Conservation (phyloP, 2,888 invertebrate genomes). For the Lasioglossum marginatum region DNA sequence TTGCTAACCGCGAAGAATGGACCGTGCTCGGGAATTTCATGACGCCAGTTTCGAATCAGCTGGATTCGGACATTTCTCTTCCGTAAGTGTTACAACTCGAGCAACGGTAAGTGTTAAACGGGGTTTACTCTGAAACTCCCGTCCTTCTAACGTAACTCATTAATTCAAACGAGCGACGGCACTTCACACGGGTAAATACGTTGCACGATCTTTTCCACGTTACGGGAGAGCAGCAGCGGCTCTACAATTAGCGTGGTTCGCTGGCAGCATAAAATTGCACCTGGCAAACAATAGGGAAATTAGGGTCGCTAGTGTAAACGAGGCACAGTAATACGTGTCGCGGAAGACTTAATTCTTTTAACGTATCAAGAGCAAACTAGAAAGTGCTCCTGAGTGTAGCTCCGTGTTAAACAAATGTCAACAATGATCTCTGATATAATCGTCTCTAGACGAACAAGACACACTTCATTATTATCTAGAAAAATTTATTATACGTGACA, state of each 20-base stretch:
- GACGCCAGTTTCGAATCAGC: too few relatives aligned
- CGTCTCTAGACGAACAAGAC: not conserved
- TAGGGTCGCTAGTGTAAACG: slow-evolving; percentile 67
- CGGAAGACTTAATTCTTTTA: slow-evolving; percentile 45
- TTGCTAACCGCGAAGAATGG: too few relatives aligned
- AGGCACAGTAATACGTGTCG: slow-evolving; percentile 51
- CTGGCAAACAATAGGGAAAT: slow-evolving; percentile 67
- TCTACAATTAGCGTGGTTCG: slow-evolving; percentile 40
- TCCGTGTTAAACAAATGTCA: slow-evolving; percentile 15
- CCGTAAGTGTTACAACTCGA: slow-evolving; percentile 12
- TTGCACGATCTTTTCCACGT: slow-evolving; percentile 37
- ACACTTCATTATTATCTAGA: not conserved
- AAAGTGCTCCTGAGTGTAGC: slow-evolving; percentile 52
- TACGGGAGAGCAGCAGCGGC: slow-evolving; percentile 9
- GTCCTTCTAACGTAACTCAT: slow-evolving; percentile 1
- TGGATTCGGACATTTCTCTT: not conserved
- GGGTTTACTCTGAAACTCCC: slow-evolving; percentile 9
- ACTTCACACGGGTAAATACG: slow-evolving; percentile 36
- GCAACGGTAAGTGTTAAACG: slow-evolving; percentile 10
- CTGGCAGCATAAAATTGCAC: slow-evolving; percentile 51
- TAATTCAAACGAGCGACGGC: slow-evolving; percentile 22
- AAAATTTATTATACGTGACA: too few relatives aligned
- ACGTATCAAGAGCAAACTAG: slow-evolving; percentile 56
- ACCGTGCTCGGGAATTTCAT: too few relatives aligned
- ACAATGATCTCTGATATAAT: not conserved